Conservation (phyloP, 30 jellyfish, hydroid and myxozoan species). For the Pelagia noctiluca region DNA sequence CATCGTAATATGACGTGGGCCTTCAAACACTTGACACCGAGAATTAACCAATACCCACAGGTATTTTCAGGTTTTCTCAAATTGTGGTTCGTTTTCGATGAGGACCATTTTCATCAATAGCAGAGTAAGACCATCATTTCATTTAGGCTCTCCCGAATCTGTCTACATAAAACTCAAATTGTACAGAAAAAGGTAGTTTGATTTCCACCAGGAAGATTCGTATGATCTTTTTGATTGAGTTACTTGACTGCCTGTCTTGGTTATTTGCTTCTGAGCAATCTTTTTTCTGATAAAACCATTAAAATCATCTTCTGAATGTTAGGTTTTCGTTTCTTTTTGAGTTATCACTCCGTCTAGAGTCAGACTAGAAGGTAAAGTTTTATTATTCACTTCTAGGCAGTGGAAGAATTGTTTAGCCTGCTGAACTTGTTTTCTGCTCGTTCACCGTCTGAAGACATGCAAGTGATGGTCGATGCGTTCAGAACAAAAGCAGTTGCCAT, state of each 20-base stretch:
- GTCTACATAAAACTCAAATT: too few relatives aligned
- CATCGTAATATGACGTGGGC: constrained; percentile 98
- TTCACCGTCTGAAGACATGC: constrained; percentile 55
- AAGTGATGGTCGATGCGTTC: constrained; percentile 69
- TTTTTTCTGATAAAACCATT: too few relatives aligned
- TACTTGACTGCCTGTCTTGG: too few relatives aligned
- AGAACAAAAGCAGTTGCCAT: constrained; percentile 82
- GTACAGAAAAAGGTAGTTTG: too few relatives aligned
- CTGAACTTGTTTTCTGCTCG: constrained; percentile 74
- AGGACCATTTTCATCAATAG: neutral
- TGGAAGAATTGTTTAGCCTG: constrained; percentile 84
- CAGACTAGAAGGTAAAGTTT: too few relatives aligned
- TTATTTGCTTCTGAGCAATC: too few relatives aligned
- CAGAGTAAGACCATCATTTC: neutral
- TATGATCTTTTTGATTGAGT: too few relatives aligned
- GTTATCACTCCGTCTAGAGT: too few relatives aligned
- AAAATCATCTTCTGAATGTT: too few relatives aligned
- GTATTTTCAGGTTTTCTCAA: constrained; percentile 10
- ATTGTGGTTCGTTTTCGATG: neutral
- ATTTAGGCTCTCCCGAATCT: neutral
- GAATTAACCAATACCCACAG: constrained; percentile 93
- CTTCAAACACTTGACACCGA: constrained; percentile 89
- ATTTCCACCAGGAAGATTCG: too few relatives aligned
- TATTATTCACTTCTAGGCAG: too few relatives aligned
- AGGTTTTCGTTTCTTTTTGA: too few relatives aligned